Evolutionary conservation across 2,113 vertebrate genomes (phyloP).

Genomic region (Saguinus imperator): DNA sequence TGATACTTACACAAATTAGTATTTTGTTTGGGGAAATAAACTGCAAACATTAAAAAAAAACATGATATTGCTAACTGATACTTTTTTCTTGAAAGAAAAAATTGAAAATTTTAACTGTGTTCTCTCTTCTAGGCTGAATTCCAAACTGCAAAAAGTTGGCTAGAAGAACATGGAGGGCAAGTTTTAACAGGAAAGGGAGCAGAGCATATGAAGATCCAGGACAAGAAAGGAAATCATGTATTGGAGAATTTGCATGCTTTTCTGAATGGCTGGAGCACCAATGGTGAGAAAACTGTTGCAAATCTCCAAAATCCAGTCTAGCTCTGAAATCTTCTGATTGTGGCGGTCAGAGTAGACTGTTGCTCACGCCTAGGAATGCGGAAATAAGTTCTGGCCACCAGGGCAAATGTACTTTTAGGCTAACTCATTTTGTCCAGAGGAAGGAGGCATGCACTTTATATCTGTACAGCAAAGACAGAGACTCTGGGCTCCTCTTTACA

Average conservation of each 20-base stretch:
- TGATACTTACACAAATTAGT: neutral
- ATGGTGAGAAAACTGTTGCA: neutral
- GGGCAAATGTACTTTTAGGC: neutral
- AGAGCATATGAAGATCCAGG: neutral
- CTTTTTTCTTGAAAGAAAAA: neutral
- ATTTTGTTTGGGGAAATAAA: neutral
- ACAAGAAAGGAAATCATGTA: fast-evolving
- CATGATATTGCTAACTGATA: neutral
- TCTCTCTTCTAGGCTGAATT: neutral
- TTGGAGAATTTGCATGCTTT: neutral
- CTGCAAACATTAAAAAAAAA: neutral
- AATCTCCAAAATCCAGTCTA: neutral
- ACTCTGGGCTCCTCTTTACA: neutral
- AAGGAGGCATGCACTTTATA: neutral
- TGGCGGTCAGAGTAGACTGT: neutral
- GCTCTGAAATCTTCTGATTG: neutral
- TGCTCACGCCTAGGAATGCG: neutral
- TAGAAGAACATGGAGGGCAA: neutral
- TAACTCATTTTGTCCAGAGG: neutral
- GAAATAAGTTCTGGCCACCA: neutral
- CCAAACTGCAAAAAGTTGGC: neutral
- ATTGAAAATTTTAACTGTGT: neutral
- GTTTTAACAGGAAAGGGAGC: neutral
- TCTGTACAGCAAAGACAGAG: neutral
- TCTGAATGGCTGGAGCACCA: neutral